Base-by-base conservation (phyloP, 2,888 invertebrate genomes). In the Dioctria linearis region DNA sequence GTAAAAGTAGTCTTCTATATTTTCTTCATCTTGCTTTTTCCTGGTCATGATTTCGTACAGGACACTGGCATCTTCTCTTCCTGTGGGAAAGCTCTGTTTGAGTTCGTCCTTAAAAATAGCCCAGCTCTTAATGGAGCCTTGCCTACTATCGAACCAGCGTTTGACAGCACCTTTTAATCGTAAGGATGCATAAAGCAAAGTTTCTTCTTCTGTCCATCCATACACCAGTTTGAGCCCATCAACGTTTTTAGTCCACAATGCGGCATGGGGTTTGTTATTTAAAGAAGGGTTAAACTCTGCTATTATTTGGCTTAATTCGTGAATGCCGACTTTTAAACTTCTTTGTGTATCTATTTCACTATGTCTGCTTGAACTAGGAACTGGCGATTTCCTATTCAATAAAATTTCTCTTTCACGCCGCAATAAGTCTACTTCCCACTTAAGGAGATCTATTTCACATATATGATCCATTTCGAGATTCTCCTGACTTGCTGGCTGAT, bases 141-240 rank as follows among this genome's bases (percentile, higher is more conserved):
- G 73, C 0, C 6, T 49, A 1, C 13, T 43, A 57, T 39, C 54
- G 40, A 40, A 73, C 73, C 73, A 73, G 6, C 39, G 37, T 9
- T 54, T 40, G n/a, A 57, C 73, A 37, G 73, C 54, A 13, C 73
- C 73, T 5, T 37, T 37, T 37, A 73, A 42, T 57, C 73, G 49
- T 54, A 73, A 57, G 9, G 73, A 73, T 1, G 73, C 73, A 39
- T 73, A 73, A 54, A 57, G 43, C 46, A 73, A 73, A n/a, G 57
- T 57, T 57, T 51, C 42, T 9, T 73, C 39, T 2, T 73, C 57
- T 5, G 11, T 59, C 73, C 73, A 73, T 4, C n/a, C 39, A 57
- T 73, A 73, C 1, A 51, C 46, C 51, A 37, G 13, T 40, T 54
- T 73, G 5, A 73, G 39, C 8, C 46, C 46, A 54, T 73, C 73